A percentile compares a stretch with the other conserved stretches of the same genome.
phyloP scores from a whole-genome alignment of 2,113 vertebrate genomes.

The Dipodomys ordii region DNA sequence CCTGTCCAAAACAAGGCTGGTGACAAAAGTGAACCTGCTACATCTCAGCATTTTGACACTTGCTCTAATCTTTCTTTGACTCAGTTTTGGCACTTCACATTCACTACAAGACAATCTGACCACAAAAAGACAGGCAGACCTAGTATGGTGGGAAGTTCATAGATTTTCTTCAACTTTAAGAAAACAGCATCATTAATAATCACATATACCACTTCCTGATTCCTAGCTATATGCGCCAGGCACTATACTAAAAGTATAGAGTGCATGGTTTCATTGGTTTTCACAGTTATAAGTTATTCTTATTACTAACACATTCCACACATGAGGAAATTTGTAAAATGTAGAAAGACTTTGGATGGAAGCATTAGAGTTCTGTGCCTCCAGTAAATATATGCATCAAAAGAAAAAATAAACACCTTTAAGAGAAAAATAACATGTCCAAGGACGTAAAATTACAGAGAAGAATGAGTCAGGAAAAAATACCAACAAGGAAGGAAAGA shows the following conservation, averaged over 20 bases:
- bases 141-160: too few relatives aligned
- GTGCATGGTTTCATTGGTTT: neutral
- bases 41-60: too few relatives aligned
- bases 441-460: neutral
- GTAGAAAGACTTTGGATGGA: neutral
- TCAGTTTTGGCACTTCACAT: neutral
- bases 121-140: neutral
- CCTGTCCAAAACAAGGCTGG: neutral
- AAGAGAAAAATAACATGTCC: neutral
- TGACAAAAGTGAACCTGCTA: neutral
- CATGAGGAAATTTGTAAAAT: neutral
- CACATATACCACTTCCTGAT: neutral
- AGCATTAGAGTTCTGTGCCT: neutral
- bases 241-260: neutral
- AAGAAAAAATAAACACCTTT: slow-evolving; percentile 8
- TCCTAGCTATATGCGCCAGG: neutral
- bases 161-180: neutral
- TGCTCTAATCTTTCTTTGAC: neutral
- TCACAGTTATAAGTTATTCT: neutral
- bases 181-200: neutral
- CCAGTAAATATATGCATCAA: too few relatives aligned
- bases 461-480: neutral
- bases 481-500: neutral
- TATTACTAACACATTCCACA: neutral
- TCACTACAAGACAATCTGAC: neutral